phyloP scores from a whole-genome alignment of 2,113 vertebrate genomes.

The Synodontis membranacea region DNA sequence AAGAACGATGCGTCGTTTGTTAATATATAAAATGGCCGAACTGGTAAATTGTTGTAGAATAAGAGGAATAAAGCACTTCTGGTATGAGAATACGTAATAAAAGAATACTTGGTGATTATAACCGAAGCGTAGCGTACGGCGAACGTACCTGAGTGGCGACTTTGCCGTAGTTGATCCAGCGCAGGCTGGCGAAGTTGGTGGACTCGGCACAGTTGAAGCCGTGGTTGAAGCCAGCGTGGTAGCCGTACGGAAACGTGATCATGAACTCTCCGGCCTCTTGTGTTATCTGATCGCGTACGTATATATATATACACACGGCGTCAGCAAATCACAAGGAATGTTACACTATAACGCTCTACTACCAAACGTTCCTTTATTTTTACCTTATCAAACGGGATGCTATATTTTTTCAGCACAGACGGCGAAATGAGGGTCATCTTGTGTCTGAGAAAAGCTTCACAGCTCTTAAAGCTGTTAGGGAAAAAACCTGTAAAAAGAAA shows the following conservation, averaged over 20 bases:
- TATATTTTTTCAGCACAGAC: slow-evolving; percentile 90
- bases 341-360: too few relatives aligned
- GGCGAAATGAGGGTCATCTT: slow-evolving; percentile 99
- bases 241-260: slow-evolving; percentile 97
- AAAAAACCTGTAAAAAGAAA: slow-evolving; percentile 82
- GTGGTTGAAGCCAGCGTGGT: slow-evolving; percentile 98
- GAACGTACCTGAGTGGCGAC: slow-evolving; percentile 76
- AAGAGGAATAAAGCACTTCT: too few relatives aligned
- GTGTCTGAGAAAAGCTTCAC: slow-evolving; percentile 95
- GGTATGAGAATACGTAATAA: not conserved
- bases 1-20: not conserved
- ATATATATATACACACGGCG: not conserved
- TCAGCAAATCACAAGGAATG: too few relatives aligned
- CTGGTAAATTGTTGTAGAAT: too few relatives aligned
- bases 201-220: slow-evolving; percentile 99
- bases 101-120: not conserved
- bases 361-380: too few relatives aligned
- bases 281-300: slow-evolving; percentile 78
- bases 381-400: slow-evolving; percentile 99
- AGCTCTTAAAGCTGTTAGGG: slow-evolving; percentile 88
- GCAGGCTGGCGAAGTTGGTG: slow-evolving; percentile 93
- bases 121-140: not conserved
- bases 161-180: slow-evolving; percentile 99
- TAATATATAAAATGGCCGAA: too few relatives aligned
- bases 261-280: slow-evolving; percentile 98